Base-by-base conservation (phyloP, 2,888 invertebrate species). In the Empis stercorea region DNA sequence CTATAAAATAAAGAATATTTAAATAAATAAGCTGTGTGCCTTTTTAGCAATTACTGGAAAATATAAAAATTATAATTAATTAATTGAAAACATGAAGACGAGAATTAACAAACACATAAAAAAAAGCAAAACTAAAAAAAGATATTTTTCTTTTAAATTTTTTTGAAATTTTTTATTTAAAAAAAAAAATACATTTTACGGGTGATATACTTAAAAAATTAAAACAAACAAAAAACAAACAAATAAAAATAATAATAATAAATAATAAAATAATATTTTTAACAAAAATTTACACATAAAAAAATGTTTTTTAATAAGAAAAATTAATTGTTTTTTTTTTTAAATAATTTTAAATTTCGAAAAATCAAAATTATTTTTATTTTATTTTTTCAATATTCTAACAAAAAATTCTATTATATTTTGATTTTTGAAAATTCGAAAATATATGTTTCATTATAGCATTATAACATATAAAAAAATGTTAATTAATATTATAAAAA, bases 11-110 rank as follows among this genome's bases (percentile, higher is more conserved):
- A 73, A 37, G 45, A 39, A 45, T 39, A 52, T 51, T 55, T 51
- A 46, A 47, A 49, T 52, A 55, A 50, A 74, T 75, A 76, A 73
- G 82, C 82, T 83, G 82, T 80, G 82, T 83, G 83, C 82, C 82
- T 83, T 79, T 37, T 79, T 80, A 80, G 81, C 80, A 79, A 80
- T 80, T 80, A 78, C 79, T 78, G 74, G 6, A 34, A 34, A 34
- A n/a, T 9, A 13, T 34, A 34, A 13, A 34, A 34, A 6, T 13
- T 13, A 34, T 6, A 7, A 27, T 20, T 20, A 20, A 27, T 27
- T 27, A 27, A 6, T 27, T 6, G 7, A 27, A 27, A 27, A 27
- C 4, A 27, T 9, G 2, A 27, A 27, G 2, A 27, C 9, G 23
- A 27, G 7, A 27, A 27, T 27, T 27, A 27, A 27, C 23, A 27